phyloP scores from a whole-genome alignment of 2,113 vertebrate genomes.

The Thunnus maccoyii region DNA sequence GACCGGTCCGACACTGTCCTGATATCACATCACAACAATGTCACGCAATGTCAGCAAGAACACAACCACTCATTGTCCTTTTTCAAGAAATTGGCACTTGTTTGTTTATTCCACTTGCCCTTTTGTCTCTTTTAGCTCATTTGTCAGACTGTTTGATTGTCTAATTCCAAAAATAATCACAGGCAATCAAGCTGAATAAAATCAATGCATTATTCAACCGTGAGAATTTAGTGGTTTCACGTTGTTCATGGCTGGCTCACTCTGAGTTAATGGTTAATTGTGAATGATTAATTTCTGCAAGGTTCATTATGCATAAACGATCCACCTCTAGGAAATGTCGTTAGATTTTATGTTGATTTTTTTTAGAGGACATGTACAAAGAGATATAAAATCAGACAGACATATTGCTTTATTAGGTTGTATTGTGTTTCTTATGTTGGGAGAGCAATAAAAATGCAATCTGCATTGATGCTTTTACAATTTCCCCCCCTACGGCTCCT shows the following conservation, averaged over 20 bases:
- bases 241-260: slow-evolving; percentile 17
- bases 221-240: neutral
- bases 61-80: neutral
- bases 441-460: slow-evolving; percentile 2
- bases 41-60: neutral
- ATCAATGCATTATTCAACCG: slow-evolving; percentile 30
- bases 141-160: slow-evolving; percentile 12
- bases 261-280: slow-evolving; percentile 38
- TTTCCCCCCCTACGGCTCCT: neutral
- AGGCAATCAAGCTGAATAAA: slow-evolving; percentile 23
- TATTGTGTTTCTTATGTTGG: neutral
- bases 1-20: neutral
- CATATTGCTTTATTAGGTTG: neutral
- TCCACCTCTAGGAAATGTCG: neutral
- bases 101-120: neutral
- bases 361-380: slow-evolving; percentile 7
- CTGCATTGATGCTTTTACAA: neutral
- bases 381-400: neutral
- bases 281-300: slow-evolving; percentile 30
- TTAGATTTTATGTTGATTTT: slow-evolving; percentile 18
- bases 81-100: neutral
- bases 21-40: neutral
- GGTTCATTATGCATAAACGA: slow-evolving; percentile 15
- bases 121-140: slow-evolving; percentile 22
- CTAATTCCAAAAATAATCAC: slow-evolving; percentile 34